Evolutionary conservation across 2,113 vertebrate species (phyloP).

Genomic region (Eptesicus fuscus): DNA sequence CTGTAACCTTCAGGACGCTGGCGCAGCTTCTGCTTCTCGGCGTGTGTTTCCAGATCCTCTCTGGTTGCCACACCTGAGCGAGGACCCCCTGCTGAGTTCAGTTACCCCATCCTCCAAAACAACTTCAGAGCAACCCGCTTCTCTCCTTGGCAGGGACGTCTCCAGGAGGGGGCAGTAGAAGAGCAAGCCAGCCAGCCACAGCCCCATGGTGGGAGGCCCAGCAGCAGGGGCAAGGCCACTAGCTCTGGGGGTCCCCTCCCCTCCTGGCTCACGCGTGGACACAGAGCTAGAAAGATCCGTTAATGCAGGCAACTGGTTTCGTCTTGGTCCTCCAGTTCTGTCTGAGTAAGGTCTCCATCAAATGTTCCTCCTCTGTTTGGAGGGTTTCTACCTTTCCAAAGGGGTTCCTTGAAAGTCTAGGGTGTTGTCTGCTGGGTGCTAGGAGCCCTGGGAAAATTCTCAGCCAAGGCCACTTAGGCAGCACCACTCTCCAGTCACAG

Average conservation of each 20-base stretch:
- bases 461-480: not conserved
- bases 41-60: not conserved
- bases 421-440: fast-evolving
- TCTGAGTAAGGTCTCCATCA: not conserved
- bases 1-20: not conserved
- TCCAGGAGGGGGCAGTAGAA: conserved; percentile 79
- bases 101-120: not conserved
- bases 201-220: not conserved
- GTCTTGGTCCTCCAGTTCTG: fast-evolving
- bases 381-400: not conserved
- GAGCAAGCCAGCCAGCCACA: conserved; percentile 63
- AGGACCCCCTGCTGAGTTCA: not conserved
- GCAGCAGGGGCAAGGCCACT: not conserved
- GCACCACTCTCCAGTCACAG: not conserved
- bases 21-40: not conserved
- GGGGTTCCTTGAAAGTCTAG: fast-evolving
- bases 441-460: not conserved
- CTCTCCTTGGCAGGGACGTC: not conserved
- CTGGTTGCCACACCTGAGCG: not conserved
- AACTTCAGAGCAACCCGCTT: not conserved
- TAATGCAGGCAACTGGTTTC: fast-evolving
- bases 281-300: not conserved
- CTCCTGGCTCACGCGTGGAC: not conserved
- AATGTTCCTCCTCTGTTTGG: not conserved
- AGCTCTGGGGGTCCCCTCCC: not conserved